Evolutionary conservation across 53 echinoderm and acorn worm species (phyloP), one percentile per base, ranked within the genome.

Genomic region (Hippasteria phrygiana): DNA sequence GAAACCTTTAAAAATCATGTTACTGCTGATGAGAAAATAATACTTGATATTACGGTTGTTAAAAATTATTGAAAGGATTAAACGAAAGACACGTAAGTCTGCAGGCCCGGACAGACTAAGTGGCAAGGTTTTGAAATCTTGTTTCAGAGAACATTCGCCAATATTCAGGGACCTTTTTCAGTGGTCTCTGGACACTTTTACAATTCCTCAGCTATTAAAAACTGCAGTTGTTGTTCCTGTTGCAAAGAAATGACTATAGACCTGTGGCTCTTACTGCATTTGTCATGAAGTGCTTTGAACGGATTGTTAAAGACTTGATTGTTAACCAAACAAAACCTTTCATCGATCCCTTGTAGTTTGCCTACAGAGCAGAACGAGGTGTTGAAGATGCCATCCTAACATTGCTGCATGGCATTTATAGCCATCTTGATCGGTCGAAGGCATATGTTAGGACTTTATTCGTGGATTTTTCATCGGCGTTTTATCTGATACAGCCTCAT

Each of bases 161-260:
- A 41, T 87, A 12, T 72, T 50, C 39, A 72, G 54, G n/a, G 71
- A 50, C 20, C 69, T 78, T 24, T 89, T 70, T 55, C 48, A 78
- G 53, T 78, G 78, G 89, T 89, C 70, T 3, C 48, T 70, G 35
- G 79, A 69, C 54, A 56, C 63, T 17, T 75, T 17, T 31, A 74
- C 38, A 56, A 32, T 75, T 53, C 88, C 75, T 26, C 69, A 69
- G 17, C 3, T 69, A 22, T 85, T 40, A 43, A 85, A 85, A 67
- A 20, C 41, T 69, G 67, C 71, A 33, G 43, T 34, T 67, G 47
- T 70, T 4, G 32, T 47, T 63, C 71, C 83, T 40, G 42, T 87
- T 73, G 48, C 87, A 20, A 87, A 87, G 43, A 51, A 87, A 87
- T 74, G 88, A 87, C 31, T 87, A 87, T 36, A 47, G 88, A 35